These are phyloP conservation scores for Chelonus insularis DNA, from an alignment of 1,140 invertebrate genomes.

Conservation along the genomic window DNA sequence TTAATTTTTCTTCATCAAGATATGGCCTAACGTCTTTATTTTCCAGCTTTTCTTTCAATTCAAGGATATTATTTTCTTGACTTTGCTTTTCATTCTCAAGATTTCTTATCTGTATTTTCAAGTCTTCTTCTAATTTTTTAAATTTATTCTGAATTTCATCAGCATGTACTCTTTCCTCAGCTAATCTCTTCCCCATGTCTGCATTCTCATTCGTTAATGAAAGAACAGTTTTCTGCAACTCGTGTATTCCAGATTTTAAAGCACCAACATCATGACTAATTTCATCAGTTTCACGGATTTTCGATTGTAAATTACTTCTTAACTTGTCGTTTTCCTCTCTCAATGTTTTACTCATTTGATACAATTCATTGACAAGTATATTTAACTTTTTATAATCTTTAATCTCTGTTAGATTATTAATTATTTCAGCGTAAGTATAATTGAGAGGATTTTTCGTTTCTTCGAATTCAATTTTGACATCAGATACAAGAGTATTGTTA, in stretches of 20 bases:
- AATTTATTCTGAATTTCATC: conserved; percentile 27
- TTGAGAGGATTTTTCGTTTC: conserved; percentile 20
- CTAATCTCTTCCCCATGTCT: conserved; percentile 41
- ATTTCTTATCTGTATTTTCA: neutral
- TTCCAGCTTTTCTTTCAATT: neutral
- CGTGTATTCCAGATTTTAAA: conserved; percentile 43
- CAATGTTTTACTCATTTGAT: conserved; percentile 29
- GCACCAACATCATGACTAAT: conserved; percentile 39
- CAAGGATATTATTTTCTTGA: neutral
- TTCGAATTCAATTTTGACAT: conserved; percentile 5
- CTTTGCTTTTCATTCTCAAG: neutral
- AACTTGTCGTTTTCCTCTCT: conserved; percentile 43
- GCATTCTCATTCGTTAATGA: conserved; percentile 48
- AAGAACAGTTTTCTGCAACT: conserved; percentile 42
- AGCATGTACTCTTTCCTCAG: conserved; percentile 31
- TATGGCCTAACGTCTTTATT: neutral
- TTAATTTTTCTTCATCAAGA: neutral
- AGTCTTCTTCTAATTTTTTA: neutral
- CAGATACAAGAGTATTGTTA: too few relatives aligned
- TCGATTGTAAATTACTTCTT: conserved; percentile 34
- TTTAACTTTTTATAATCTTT: too few relatives aligned
- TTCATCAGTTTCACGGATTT: conserved; percentile 44
- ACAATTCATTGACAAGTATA: conserved; percentile 27
- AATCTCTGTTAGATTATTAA: conserved; percentile 18
- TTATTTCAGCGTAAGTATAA: conserved; percentile 8